Conservation (phyloP, 2,113 vertebrate genomes). For the Lepus europaeus region DNA sequence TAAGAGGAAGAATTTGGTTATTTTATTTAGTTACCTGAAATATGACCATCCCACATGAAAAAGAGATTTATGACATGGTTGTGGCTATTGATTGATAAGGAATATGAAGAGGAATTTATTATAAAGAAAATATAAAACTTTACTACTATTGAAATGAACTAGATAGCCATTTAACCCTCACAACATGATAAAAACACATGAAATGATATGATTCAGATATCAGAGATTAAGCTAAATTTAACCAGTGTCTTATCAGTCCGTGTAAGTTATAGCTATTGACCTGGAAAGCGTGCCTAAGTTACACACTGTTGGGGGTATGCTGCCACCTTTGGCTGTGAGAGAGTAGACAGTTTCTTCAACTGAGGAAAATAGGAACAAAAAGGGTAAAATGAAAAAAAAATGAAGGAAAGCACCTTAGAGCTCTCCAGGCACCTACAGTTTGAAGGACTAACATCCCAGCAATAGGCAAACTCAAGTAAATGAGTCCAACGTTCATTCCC, state of each 20-base stretch:
- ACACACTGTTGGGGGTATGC: not conserved
- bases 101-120: not conserved
- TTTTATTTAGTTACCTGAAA: not conserved
- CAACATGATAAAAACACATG: not conserved
- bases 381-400: not conserved
- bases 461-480: not conserved
- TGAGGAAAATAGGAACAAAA: not conserved
- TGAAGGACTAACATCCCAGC: not conserved
- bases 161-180: not conserved
- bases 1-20: not conserved
- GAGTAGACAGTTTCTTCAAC: not conserved
- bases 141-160: not conserved
- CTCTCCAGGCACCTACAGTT: not conserved
- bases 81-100: not conserved
- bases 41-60: not conserved
- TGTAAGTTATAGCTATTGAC: not conserved
- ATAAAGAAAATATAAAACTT: not conserved
- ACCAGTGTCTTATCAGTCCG: not conserved
- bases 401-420: not conserved
- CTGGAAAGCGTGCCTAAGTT: not conserved
- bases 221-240: not conserved
- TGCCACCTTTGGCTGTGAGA: not conserved
- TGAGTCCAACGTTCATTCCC: not conserved
- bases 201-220: not conserved
- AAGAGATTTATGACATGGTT: not conserved